These are phyloP conservation scores for Galbula dea DNA, from an alignment of 2,113 vertebrate genomes.

Conservation along the genomic window DNA sequence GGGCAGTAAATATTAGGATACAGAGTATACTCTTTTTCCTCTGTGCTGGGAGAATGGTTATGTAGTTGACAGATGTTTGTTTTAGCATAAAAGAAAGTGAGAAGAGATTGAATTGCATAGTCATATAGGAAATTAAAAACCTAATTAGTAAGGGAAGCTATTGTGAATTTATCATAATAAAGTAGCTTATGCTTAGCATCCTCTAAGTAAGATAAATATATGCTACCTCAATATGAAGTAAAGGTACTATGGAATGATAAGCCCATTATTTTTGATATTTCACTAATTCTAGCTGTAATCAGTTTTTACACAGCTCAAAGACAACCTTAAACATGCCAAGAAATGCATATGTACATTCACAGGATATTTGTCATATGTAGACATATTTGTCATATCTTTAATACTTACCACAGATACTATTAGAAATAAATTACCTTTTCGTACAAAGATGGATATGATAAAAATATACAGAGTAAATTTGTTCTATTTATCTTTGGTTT, in stretches of 20 bases:
- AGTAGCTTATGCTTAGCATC: neutral
- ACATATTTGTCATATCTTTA: neutral
- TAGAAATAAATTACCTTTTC: neutral
- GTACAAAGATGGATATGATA: neutral
- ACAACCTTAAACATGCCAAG: neutral
- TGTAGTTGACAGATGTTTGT: neutral
- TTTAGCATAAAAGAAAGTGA: neutral
- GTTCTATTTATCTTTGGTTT: neutral
- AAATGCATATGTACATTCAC: neutral
- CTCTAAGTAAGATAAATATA: neutral
- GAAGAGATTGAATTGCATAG: neutral
- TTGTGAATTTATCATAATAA: neutral
- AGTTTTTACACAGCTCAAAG: neutral
- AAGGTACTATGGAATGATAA: neutral
- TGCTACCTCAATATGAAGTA: neutral
- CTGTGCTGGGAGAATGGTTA: neutral
- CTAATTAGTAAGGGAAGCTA: neutral
- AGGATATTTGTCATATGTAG: neutral
- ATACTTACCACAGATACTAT: neutral
- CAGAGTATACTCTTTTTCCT: neutral
- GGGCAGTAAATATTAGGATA: neutral
- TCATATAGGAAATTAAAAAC: neutral
- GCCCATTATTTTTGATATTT: neutral
- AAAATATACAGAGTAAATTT: neutral
- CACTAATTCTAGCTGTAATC: neutral